Base-by-base conservation (phyloP, 2,113 vertebrate species). In the Pituophis catenifer region DNA sequence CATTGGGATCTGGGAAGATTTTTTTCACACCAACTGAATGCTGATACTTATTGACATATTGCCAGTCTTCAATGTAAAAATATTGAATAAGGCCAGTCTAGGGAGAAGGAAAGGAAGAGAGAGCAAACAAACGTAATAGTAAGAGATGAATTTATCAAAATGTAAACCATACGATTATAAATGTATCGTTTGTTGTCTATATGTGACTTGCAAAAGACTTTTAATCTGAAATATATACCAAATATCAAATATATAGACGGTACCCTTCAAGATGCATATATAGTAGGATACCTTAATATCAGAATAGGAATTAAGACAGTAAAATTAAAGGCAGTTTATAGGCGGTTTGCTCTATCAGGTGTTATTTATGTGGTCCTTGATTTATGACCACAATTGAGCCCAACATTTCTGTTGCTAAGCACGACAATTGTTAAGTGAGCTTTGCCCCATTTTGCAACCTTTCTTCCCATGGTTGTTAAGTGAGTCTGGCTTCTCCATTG, bases 31-130 rank as follows among this genome's bases (percentile, higher is more conserved):
- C 96, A 65, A 99, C 98, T 55, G 98, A 85, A 97, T 99, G 99
- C 17, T 97, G 98, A 97, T 98, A 99, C 86, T 98, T 98, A 97
- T 97, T 99, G 93, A 99, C 97, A 53, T 97, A 98, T 86, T 99
- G 98, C 99, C 98, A 99, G 93, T 99, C 99, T 98, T 99, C 99
- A 92, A 99, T 97, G 96, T 98, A 98, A 96, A 99, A 99, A 97
- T 98, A 99, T 90, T 94, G 96, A 94, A 99, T 98, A 62, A 98
- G 91, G 38, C 99, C 99, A 92, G 97, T 98, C 99, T 99, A 95
- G 93, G 90, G 57, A 94, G 87, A 53, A 21, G 89, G 62, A 81
- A 81, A 81, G 70, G 33, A 38, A 81, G 33, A 21, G 33, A 19
- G 15, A 21, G 8, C 19, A 19, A 38, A 33, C 33, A 33, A 81